These are phyloP conservation scores for Masticophis lateralis DNA, from an alignment of 2,797 vertebrate genomes.

Conservation along the genomic window DNA sequence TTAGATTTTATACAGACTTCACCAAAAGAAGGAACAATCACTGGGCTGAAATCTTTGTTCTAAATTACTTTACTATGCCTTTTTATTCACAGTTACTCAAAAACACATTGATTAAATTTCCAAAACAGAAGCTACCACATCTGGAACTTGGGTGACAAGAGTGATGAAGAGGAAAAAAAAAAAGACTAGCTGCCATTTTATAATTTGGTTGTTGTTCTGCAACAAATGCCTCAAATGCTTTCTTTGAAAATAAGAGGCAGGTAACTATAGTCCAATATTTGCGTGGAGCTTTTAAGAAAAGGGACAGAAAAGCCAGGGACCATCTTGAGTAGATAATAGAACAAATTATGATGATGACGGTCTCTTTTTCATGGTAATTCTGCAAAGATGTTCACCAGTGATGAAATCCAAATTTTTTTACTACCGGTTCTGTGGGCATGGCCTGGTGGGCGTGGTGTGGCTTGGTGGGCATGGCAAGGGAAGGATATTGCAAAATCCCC, in stretches of 20 bases:
- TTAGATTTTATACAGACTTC: neutral
- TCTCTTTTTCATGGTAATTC: neutral
- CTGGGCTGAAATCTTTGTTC: neutral
- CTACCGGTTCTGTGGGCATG: too few relatives aligned
- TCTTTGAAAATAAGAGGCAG: neutral
- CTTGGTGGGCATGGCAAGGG: too few relatives aligned
- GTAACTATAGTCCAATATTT: neutral
- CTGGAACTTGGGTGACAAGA: neutral
- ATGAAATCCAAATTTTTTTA: too few relatives aligned
- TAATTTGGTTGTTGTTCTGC: neutral
- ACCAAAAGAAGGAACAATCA: neutral
- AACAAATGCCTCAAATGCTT: neutral
- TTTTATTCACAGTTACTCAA: neutral
- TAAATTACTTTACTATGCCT: neutral
- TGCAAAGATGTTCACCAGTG: neutral
- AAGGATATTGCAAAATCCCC: too few relatives aligned
- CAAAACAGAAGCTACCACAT: neutral
- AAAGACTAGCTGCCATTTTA: slow-evolving; percentile 3
- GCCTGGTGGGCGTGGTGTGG: too few relatives aligned
- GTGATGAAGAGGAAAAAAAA: neutral
- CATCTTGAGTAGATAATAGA: neutral
- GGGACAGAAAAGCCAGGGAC: neutral
- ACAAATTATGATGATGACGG: neutral
- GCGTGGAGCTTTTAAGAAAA: neutral
- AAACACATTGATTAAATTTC: neutral